Base-by-base conservation (phyloP, 2,888 invertebrate genomes). In the Rhagonycha lutea region DNA sequence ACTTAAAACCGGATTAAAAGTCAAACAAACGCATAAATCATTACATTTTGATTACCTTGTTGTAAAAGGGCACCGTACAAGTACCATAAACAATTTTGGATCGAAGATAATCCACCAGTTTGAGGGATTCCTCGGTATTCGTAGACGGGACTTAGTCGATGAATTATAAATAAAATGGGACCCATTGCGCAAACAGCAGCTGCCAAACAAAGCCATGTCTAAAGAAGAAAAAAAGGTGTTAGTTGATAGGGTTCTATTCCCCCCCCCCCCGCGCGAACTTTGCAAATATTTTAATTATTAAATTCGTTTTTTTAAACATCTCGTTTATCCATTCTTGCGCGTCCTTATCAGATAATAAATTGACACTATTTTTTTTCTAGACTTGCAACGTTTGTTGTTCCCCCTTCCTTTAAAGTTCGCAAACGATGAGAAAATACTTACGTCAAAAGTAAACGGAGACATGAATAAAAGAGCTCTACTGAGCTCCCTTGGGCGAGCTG, bases 31-130 rank as follows among this genome's bases (percentile, higher is more conserved):
- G 12, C 0, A 5, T n/a, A n/a, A n/a, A n/a, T n/a, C 5, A 47
- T 47, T n/a, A 47, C 47, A 47, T n/a, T 47, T n/a, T n/a, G 7
- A n/a, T 68, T 84, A 95, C 96, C 97, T 93, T 97, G 97, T 83
- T 97, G 97, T 61, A 98, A 89, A 70, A 98, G 88, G 1, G 97
- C 96, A 0, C 97, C 97, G 84, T 96, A 97, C 85, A 96, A 92
- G 84, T 97, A 97, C 95, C 95, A 95, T 61, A 94, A 89, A 82
- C 95, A 95, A 83, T 94, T 94, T 83, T 92, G 92, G 73, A 93
- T 89, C 0, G 91, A 91, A 1, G 90, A 87, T 12, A 91, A 83
- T 0, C 93, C 93, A 3, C 91, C 91, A 5, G 89, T 88, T 0
- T 88, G 88, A n/a, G 83, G 80, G 68, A 90, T 89, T 67, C 91